Evolutionary conservation across 2,797 vertebrate genomes (phyloP).

Genomic region (Otolemur crassicaudatus): DNA sequence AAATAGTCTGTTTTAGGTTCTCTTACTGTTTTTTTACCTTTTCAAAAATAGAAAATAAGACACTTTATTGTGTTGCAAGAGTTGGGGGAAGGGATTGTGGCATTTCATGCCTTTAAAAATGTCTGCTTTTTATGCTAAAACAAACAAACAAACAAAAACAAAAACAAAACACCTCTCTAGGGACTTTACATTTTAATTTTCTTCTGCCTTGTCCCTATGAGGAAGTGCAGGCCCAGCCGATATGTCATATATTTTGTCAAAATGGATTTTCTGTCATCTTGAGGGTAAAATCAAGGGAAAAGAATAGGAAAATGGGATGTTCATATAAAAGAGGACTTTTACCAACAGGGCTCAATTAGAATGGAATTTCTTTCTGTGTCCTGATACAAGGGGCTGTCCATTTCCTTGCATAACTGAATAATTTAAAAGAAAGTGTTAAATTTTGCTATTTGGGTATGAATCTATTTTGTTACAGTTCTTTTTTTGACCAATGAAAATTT

Average conservation of each 20-base stretch:
- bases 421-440: background rate
- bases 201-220: constrained; percentile 21
- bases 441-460: constrained; percentile 22
- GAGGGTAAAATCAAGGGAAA: background rate
- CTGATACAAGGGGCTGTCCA: background rate
- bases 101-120: constrained; percentile 9
- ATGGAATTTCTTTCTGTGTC: background rate
- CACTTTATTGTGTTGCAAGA: background rate
- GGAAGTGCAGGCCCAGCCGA: background rate
- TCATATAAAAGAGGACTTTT: constrained; percentile 53
- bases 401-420: constrained; percentile 37
- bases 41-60: constrained; percentile 34
- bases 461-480: background rate
- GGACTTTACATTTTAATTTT: constrained; percentile 10
- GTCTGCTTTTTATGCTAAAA: constrained; percentile 3
- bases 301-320: constrained; percentile 40
- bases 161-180: background rate
- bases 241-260: constrained; percentile 45
- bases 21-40: background rate
- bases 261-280: constrained; percentile 29
- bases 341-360: constrained; percentile 38
- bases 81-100: background rate
- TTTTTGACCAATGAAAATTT: background rate
- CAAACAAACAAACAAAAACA: background rate
- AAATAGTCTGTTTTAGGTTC: constrained; percentile 5